Evolutionary conservation across 2,113 vertebrate genomes (phyloP), one percentile per base, ranked within the genome.

Genomic region (Gobius niger): DNA sequence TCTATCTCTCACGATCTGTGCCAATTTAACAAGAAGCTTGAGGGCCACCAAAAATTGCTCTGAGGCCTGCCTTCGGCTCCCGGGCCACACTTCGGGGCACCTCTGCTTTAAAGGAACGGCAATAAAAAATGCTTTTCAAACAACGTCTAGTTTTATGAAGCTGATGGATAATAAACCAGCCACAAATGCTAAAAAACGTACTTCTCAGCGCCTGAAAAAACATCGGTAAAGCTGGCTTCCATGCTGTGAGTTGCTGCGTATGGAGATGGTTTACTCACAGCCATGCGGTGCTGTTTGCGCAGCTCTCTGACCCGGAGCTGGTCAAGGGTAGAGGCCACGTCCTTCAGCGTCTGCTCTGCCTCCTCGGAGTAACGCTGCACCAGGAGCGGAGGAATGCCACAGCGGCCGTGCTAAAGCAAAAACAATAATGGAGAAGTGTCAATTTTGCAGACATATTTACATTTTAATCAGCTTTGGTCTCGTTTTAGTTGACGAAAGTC

Each of bases 241-340:
- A 41, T 41, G 34, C 34, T 41, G 34, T 14, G 56, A 59, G 5
- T 60, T 44, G 14, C 40, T 42, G 14, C 16, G 14, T 7, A 40
- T 12, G 14, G 7, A 60, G 15, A 42, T 0, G 2, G 40, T 15
- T 60, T 4, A 85, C 96, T 96, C 90, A 99, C 98, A 62, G 97
- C 98, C 98, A 99, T 99, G 70, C 98, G 96, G 85, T 99, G 98
- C 80, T 97, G 95, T 86, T 96, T 98, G 44, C 95, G 94, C 5
- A 99, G 93, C 69, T 94, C 94, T 85, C 93, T 97, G 77, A 99
- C 95, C 24, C 98, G 89, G 71, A 98, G 93, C 87, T 94, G 94
- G 90, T 99, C 98, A 95, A 99, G 90, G 78, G 86, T 91, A 76
- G 93, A 80, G 19, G 95, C 96, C 47, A 99, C 85, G 0, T 97